Percentiles rank a stretch among this genome's conserved stretches.
Conservation (phyloP, 2,888 invertebrate species). For the Chorisops tibialis region DNA sequence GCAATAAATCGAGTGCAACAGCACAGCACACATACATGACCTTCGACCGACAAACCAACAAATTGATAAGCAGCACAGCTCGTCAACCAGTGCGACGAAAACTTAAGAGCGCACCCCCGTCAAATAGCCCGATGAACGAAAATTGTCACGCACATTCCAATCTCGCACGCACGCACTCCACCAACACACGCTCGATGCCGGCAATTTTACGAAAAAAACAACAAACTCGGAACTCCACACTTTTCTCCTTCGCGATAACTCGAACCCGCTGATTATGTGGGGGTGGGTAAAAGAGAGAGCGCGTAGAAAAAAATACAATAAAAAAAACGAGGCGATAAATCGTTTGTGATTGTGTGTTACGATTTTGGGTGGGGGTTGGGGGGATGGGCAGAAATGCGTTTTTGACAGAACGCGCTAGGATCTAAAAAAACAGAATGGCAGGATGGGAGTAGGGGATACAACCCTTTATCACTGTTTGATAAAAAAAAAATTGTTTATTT, state of each 20-base stretch:
- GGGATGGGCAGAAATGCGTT: constrained; percentile 9
- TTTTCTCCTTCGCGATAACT: constrained; percentile 5
- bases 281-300: not conserved
- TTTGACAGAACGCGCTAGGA: constrained; percentile 4
- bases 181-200: constrained; percentile 1
- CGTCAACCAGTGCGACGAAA: constrained; percentile 1
- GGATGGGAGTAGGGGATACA: not conserved
- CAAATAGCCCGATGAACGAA: not conserved
- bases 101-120: constrained; percentile 18
- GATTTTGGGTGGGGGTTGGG: constrained; percentile 1
- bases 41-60: too few species aligned
- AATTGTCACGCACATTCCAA: constrained; percentile 12
- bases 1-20: too few species aligned
- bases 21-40: too few species aligned
- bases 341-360: constrained; percentile 11
- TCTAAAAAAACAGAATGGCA: constrained; percentile 17
- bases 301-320: not conserved
- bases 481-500: not conserved
- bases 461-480: not conserved
- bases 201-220: not conserved
- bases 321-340: constrained; percentile 17
- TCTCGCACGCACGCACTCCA: constrained; percentile 11
- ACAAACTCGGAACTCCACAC: too few species aligned
- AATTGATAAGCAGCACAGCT: not conserved
- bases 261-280: not conserved